Evolutionary conservation across 2,113 vertebrate genomes (phyloP).

Genomic region (Girardinichthys multiradiatus): DNA sequence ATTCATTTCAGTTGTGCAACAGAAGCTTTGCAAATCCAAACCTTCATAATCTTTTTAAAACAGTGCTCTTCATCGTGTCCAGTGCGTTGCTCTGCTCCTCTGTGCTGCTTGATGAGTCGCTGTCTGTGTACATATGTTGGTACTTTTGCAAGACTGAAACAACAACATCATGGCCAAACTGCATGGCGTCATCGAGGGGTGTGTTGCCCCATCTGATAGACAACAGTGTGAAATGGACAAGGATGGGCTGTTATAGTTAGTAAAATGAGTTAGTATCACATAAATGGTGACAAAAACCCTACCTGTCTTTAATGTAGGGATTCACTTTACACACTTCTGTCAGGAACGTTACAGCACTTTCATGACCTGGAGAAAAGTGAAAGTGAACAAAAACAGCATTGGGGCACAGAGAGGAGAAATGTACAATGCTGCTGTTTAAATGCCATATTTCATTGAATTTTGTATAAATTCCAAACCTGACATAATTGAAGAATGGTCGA

Average conservation of each 20-base stretch:
- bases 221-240: constrained; percentile 9
- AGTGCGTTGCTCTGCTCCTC: constrained; percentile 74
- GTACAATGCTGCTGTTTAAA: not conserved
- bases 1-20: constrained; percentile 6
- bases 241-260: not conserved
- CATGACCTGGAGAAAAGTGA: constrained; percentile 76
- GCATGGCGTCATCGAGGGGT: constrained; percentile 85
- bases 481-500: constrained; percentile 7
- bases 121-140: constrained; percentile 69
- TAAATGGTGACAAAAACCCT: not conserved
- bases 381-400: not conserved
- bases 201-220: constrained; percentile 87
- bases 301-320: constrained; percentile 87
- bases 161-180: constrained; percentile 82
- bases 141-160: constrained; percentile 84
- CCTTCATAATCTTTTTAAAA: constrained; percentile 59
- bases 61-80: constrained; percentile 80
- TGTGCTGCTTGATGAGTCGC: constrained; percentile 26
- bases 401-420: not conserved
- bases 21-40: constrained; percentile 16
- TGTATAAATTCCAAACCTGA: constrained; percentile 8
- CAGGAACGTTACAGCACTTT: constrained; percentile 85
- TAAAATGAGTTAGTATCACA: constrained; percentile 3
- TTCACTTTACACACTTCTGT: constrained; percentile 87
- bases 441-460: not conserved